phyloP scores from a whole-genome alignment of 2,888 invertebrate species.

The Cephus sareptanus region DNA sequence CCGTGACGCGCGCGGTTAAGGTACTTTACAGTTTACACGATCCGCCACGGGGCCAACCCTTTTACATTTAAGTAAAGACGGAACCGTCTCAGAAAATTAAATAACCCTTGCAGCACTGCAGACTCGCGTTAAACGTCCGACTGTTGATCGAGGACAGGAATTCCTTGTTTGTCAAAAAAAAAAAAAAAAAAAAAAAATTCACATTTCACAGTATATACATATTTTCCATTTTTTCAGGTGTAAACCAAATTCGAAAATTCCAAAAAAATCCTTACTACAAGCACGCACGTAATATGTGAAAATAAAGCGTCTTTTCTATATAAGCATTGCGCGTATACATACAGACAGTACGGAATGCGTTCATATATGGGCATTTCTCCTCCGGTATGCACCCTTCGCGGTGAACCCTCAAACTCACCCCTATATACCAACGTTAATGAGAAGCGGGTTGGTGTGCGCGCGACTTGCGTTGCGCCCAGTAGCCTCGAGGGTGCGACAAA shows the following conservation, averaged over 20 bases:
- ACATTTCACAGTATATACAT: no score
- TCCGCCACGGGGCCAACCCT: neutral
- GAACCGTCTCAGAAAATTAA: neutral
- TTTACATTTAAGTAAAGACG: neutral
- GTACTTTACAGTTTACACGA: neutral
- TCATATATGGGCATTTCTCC: neutral
- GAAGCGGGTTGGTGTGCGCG: constrained; percentile 26
- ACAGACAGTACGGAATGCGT: neutral
- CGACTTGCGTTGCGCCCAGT: constrained; percentile 20
- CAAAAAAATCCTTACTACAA: neutral
- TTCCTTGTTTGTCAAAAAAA: neutral
- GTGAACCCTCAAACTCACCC: neutral
- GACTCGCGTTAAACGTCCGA: neutral
- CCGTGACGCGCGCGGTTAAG: neutral
- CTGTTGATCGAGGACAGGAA: neutral
- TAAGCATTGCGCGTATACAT: neutral
- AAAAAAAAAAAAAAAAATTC: neutral
- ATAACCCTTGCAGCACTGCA: neutral
- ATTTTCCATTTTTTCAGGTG: no score
- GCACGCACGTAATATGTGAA: neutral
- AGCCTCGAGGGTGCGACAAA: constrained; percentile 34
- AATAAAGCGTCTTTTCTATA: neutral
- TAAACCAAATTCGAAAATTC: neutral
- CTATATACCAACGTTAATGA: constrained; percentile 30
- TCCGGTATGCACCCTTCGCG: neutral